Conservation (phyloP, 2,113 vertebrate species). For the Picathartes gymnocephalus region DNA sequence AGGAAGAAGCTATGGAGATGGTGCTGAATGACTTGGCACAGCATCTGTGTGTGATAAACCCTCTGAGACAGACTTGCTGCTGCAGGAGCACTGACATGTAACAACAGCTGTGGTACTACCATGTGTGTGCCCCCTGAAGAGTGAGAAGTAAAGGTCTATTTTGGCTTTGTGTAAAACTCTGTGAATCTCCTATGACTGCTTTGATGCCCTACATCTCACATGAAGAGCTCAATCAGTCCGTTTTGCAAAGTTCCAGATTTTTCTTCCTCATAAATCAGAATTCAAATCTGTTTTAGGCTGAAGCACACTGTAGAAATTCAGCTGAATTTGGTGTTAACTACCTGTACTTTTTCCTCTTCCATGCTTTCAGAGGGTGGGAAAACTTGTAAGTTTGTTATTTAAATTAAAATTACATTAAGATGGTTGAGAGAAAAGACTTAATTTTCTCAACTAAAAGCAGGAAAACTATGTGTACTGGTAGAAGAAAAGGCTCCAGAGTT, state of each 20-base stretch:
- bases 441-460: neutral
- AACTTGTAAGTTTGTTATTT: constrained; percentile 59
- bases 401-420: constrained; percentile 39
- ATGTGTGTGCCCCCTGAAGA: neutral
- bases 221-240: neutral
- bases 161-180: neutral
- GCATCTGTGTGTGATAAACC: neutral
- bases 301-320: constrained; percentile 16
- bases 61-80: neutral
- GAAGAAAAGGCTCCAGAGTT: neutral
- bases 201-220: neutral
- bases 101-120: neutral
- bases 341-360: constrained; percentile 56
- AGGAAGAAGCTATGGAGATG: neutral
- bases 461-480: neutral
- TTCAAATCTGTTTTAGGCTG: neutral
- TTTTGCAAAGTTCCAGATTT: neutral
- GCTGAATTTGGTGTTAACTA: constrained; percentile 41
- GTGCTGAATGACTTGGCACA: neutral
- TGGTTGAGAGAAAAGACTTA: constrained; percentile 1
- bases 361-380: constrained; percentile 69
- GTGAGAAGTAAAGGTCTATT: neutral
- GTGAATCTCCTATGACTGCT: neutral
- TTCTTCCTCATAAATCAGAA: neutral
- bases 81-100: neutral